A percentile compares a stretch with the other conserved stretches of the same genome.
These are phyloP conservation scores for Clarias gariepinus DNA, from an alignment of 2,113 vertebrate species.

Conservation along the genomic window DNA sequence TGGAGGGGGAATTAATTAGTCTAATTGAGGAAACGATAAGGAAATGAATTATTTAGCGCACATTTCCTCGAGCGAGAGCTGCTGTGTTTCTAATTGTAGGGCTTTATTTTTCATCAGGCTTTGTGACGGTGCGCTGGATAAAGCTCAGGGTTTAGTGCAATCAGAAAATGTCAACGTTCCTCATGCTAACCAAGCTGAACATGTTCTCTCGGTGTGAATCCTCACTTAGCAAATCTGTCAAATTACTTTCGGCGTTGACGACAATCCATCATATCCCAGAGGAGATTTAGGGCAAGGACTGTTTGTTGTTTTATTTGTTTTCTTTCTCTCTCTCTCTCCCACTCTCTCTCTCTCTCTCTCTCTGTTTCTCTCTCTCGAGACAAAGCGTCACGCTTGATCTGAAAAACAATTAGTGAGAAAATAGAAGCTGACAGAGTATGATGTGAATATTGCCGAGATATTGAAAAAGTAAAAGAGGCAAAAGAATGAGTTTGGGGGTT, in stretches of 20 bases:
- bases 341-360: neutral
- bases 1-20: conserved; percentile 17
- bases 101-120: conserved; percentile 25
- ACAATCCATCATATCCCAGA: conserved; percentile 34
- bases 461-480: neutral
- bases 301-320: conserved; percentile 35
- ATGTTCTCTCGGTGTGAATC: conserved; percentile 31
- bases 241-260: conserved; percentile 57
- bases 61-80: neutral
- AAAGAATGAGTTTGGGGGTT: neutral
- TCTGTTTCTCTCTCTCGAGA: conserved; percentile 35
- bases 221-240: conserved; percentile 49
- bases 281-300: conserved; percentile 18
- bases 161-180: conserved; percentile 34
- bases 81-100: conserved; percentile 14
- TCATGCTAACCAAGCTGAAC: conserved; percentile 26
- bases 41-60: conserved; percentile 33
- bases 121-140: conserved; percentile 19
- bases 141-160: conserved; percentile 30
- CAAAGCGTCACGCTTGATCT: conserved; percentile 40
- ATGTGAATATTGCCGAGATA: conserved; percentile 42
- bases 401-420: conserved; percentile 52
- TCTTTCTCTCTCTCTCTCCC: conserved; percentile 37
- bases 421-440: conserved; percentile 30
- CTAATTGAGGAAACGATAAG: conserved; percentile 28